These are phyloP conservation scores for Microctenopoma lineatum DNA, from an alignment of 2,797 vertebrate genomes.

Conservation along the genomic window DNA sequence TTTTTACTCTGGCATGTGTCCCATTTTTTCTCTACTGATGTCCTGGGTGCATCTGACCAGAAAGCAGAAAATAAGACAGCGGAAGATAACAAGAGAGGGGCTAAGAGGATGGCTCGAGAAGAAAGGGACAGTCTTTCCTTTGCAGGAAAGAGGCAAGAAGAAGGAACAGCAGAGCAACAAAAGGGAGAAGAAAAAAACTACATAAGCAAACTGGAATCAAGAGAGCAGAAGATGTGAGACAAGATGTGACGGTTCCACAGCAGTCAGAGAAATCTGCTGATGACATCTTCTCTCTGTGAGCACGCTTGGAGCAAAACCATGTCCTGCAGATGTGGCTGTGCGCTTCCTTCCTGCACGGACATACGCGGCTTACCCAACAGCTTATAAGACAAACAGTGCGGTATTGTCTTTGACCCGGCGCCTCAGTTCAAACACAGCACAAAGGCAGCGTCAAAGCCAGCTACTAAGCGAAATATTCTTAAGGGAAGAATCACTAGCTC, in stretches of 20 bases:
- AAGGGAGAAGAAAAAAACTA: constrained; percentile 17
- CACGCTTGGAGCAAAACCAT: constrained; percentile 25
- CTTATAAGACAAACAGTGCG: constrained; percentile 64
- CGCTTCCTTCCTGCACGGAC: constrained; percentile 26
- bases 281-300: constrained; percentile 54
- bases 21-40: constrained; percentile 47
- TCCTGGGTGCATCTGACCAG: constrained; percentile 32
- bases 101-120: not conserved
- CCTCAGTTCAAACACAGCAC: constrained; percentile 27
- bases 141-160: constrained; percentile 1
- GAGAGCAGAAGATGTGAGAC: constrained; percentile 15
- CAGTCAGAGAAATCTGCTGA: constrained; percentile 48
- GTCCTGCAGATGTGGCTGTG: constrained; percentile 56
- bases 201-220: constrained; percentile 10
- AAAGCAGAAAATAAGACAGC: constrained; percentile 30
- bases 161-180: not conserved
- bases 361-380: constrained; percentile 52
- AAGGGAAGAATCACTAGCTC: constrained; percentile 42
- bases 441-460: constrained; percentile 31
- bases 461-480: constrained; percentile 42
- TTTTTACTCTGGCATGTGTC: constrained; percentile 44
- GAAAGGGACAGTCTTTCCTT: not conserved
- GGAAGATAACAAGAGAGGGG: not conserved
- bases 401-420: constrained; percentile 12
- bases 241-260: constrained; percentile 35